Evolutionary conservation across 1,140 invertebrate genomes (phyloP), one percentile per base, ranked within the genome.

Genomic region (Procambarus virginalis): DNA sequence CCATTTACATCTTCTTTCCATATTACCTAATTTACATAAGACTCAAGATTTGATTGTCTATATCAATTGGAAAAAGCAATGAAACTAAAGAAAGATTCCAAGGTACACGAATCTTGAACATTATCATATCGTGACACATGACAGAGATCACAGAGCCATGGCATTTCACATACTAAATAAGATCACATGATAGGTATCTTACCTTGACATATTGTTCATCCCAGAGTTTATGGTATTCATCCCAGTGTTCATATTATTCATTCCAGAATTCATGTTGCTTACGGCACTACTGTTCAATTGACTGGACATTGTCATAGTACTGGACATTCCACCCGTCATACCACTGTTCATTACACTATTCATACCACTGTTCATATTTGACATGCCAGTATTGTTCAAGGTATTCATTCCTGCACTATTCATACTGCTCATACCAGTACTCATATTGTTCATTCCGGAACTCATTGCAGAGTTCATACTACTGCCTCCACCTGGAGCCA

Each of bases 261-360:
- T 91, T 49, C 81, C 78, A 77, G 76, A 92, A 48, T 82, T 91
- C 91, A 89, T 88, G 91, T 75, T 91, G 68, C 79, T 82, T 17
- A 49, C 64, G 49, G 77, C 84, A 90, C 85, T 93, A 86, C 84
- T 93, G 86, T 86, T 92, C 92, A 73, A 92, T 85, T 73, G 86
- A 81, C 48, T 90, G 92, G 51, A 92, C 84, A 94, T 94, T 77
- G 92, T 93, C 85, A 86, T 86, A 64, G 85, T 58, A 86, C 85
- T 80, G 20, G n/a, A 51, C 75, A 85, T 85, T 22, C 49, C 73
- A 91, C 87, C 93, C 91, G 84, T 92, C 91, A 91, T 92, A 93
- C 94, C 93, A 48, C 92, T 93, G 92, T 93, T 95, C 94, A 95
- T 95, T 88, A 45, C 80, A 83, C 93, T 93, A 93, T 92, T 94